Base-by-base conservation (phyloP, 2,113 vertebrate genomes). In the Takifugu flavidus region DNA sequence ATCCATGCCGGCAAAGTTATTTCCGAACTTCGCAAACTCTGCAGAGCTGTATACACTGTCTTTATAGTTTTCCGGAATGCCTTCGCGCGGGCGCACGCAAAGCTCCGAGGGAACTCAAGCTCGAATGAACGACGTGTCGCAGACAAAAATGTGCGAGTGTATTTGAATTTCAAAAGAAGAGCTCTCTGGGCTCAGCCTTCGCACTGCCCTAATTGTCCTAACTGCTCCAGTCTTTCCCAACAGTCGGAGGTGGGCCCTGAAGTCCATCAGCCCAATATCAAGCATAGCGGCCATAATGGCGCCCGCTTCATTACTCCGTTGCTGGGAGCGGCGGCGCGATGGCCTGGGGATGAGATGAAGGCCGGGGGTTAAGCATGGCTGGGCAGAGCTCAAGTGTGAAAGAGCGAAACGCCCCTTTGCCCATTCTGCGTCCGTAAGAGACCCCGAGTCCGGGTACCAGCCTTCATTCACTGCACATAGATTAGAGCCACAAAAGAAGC, bases 371-470 rank as follows among this genome's bases (percentile, higher is more conserved):
- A 83, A 83, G 90, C 90, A 86, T 91, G 87, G 86, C 82, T 89
- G 80, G 77, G 86, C 86, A 88, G 85, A 89, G 82, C 84, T 88
- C 83, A 87, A 82, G 87, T 89, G 87, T 90, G 86, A 90, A 89
- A 75, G 12, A 63, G 72, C 71, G 78, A 73, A 75, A 87, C 87
- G 86, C 89, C 86, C 85, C 75, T 77, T 80, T 64, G 73, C 82
- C 84, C 86, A 81, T 90, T 89, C 82, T 78, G 70, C 75, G 69
- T 81, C 67, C 54, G 62, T 59, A 51, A 51, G 70, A 79, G 81
- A 80, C 67, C 72, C 59, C 53, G 45, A 70, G 47, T 62, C 62
- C 4, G 63, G 73, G 80, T 80, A 86, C 78, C 77, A 67, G 74
- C 62, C 62, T 58, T 49, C 58, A 80, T 85, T 81, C 73, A 80